Conservation (phyloP, 2,888 invertebrate genomes). For the Rutpela maculata region DNA sequence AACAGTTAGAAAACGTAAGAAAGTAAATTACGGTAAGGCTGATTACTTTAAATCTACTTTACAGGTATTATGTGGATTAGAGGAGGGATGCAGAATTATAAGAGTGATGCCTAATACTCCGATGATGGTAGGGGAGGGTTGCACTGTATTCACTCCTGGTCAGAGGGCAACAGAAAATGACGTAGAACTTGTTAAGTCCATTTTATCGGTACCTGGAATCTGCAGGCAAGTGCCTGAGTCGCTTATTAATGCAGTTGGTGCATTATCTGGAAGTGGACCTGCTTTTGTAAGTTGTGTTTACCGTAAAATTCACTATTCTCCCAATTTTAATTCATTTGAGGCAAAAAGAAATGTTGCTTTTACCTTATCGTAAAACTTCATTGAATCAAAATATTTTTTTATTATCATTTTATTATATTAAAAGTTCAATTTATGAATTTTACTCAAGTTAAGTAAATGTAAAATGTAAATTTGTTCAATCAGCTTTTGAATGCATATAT, state of each 20-base stretch:
- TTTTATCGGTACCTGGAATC: conserved; percentile 81
- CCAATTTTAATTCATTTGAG: no score
- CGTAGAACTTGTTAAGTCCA: conserved; percentile 77
- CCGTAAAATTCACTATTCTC: background rate
- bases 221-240: conserved; percentile 86
- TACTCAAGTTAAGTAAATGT: no score
- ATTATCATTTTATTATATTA: no score
- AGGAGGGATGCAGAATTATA: conserved; percentile 75
- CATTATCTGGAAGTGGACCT: conserved; percentile 91
- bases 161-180: conserved; percentile 76
- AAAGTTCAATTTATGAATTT: no score
- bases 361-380: no score
- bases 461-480: no score
- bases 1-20: conserved; percentile 79
- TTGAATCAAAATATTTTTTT: no score
- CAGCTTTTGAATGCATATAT: no score
- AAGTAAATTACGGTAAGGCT: background rate
- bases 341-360: no score
- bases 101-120: conserved; percentile 95
- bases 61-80: conserved; percentile 52
- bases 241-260: conserved; percentile 87
- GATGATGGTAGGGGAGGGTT: conserved; percentile 84
- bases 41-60: background rate
- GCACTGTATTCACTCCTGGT: conserved; percentile 79
- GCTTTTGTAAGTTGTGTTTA: conserved; percentile 86